Percentiles rank a stretch among this genome's conserved stretches.
Conservation (phyloP, 1,140 invertebrate species). For the Apis cerana region DNA sequence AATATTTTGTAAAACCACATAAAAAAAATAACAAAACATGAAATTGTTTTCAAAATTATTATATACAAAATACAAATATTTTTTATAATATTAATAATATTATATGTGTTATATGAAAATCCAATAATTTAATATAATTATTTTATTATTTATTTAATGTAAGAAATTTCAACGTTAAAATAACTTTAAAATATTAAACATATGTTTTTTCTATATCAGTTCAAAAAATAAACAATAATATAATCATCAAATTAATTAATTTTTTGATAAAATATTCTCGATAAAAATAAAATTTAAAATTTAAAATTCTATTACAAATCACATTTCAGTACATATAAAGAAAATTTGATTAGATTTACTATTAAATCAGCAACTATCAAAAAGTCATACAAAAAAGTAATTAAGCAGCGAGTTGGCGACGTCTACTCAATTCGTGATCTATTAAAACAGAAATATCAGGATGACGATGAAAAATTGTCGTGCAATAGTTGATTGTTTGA, state of each 20-base stretch:
- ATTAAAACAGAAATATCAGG: slow-evolving; percentile 71
- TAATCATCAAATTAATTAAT: background rate
- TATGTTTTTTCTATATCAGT: background rate
- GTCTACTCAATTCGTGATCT: slow-evolving; percentile 70
- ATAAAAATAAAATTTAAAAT: slow-evolving; percentile 6
- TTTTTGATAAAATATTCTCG: background rate
- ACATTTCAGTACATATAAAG: background rate
- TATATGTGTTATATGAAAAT: background rate
- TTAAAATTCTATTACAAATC: background rate
- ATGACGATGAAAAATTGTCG: slow-evolving; percentile 67
- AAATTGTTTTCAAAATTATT: background rate
- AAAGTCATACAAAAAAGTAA: background rate
- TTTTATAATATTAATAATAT: background rate
- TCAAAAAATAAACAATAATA: slow-evolving; percentile 4
- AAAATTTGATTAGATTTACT: background rate
- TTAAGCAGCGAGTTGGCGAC: slow-evolving; percentile 71
- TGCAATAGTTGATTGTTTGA: slow-evolving; percentile 55
- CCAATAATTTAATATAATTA: background rate
- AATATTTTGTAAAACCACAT: background rate
- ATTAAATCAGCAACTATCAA: background rate
- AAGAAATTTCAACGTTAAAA: background rate
- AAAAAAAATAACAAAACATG: slow-evolving; percentile 10
- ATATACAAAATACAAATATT: background rate
- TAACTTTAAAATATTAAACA: background rate
- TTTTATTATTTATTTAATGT: background rate